Conservation (phyloP, 2,797 vertebrate species). For the Enoplosus armatus region DNA sequence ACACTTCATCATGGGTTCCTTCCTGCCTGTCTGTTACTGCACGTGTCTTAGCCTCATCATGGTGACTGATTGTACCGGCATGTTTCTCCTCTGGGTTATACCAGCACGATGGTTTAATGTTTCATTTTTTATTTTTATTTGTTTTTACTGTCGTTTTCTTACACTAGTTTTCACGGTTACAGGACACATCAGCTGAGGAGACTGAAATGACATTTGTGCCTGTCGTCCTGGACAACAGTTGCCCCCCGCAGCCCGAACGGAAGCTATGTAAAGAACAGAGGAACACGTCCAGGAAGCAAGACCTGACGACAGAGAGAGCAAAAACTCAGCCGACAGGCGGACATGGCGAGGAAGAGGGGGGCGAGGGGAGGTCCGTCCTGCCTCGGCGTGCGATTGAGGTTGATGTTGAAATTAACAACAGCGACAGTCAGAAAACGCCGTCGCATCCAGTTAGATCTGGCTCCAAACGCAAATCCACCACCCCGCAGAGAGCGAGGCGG, state of each 20-base stretch:
- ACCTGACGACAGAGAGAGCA: slow-evolving; percentile 24
- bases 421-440: slow-evolving; percentile 4
- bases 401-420: slow-evolving; percentile 69
- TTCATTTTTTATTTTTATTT: too few relatives aligned
- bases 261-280: slow-evolving; percentile 76
- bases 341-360: slow-evolving; percentile 24
- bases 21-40: background rate
- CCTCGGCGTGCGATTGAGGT: slow-evolving; percentile 65
- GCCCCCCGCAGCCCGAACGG: slow-evolving; percentile 41
- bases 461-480: slow-evolving; percentile 57
- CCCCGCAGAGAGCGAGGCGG: slow-evolving; percentile 53
- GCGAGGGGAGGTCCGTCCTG: background rate
- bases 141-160: slow-evolving; percentile 16
- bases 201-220: slow-evolving; percentile 25
- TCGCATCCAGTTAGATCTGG: slow-evolving; percentile 36
- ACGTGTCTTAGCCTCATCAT: background rate
- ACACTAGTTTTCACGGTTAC: slow-evolving; percentile 39
- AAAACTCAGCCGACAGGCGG: background rate
- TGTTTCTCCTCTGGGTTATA: background rate
- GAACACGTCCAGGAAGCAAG: slow-evolving; percentile 66
- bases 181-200: slow-evolving; percentile 49
- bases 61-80: background rate
- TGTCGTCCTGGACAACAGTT: slow-evolving; percentile 7
- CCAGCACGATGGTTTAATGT: background rate
- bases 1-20: slow-evolving; percentile 22